Conservation (phyloP, 2,797 vertebrate genomes). For the Emydoidea blandingii region DNA sequence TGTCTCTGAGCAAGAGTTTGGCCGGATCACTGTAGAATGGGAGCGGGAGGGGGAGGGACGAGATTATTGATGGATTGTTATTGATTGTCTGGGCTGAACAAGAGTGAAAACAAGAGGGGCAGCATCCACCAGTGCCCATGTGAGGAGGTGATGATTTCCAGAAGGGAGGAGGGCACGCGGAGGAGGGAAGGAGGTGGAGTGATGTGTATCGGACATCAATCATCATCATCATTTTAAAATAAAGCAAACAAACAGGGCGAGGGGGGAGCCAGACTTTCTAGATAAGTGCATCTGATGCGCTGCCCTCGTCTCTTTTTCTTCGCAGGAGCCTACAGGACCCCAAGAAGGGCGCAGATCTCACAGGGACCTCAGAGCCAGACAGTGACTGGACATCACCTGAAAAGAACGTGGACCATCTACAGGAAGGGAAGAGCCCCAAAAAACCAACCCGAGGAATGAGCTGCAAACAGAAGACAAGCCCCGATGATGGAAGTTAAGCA, state of each 20-base stretch:
- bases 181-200: conserved; percentile 76
- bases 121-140: conserved; percentile 6
- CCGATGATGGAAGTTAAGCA: conserved; percentile 51
- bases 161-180: conserved; percentile 74
- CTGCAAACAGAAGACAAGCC: background rate
- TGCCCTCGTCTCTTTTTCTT: background rate
- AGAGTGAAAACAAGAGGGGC: conserved; percentile 48
- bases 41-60: no score
- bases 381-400: conserved; percentile 45
- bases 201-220: conserved; percentile 78
- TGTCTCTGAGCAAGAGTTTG: background rate
- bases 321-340: conserved; percentile 47
- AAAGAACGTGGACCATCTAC: conserved; percentile 61
- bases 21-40: background rate
- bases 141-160: conserved; percentile 47
- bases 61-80: conserved; percentile 59
- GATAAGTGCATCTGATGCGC: background rate
- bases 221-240: conserved; percentile 57
- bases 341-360: conserved; percentile 44
- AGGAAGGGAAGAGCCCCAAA: conserved; percentile 1
- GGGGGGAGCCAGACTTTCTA: conserved; percentile 51
- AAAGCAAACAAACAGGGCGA: conserved; percentile 49
- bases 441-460: background rate
- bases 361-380: conserved; percentile 6
- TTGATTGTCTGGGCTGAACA: conserved; percentile 65